phyloP scores from a whole-genome alignment of 2,113 vertebrate genomes.

The Nesoenas mayeri region DNA sequence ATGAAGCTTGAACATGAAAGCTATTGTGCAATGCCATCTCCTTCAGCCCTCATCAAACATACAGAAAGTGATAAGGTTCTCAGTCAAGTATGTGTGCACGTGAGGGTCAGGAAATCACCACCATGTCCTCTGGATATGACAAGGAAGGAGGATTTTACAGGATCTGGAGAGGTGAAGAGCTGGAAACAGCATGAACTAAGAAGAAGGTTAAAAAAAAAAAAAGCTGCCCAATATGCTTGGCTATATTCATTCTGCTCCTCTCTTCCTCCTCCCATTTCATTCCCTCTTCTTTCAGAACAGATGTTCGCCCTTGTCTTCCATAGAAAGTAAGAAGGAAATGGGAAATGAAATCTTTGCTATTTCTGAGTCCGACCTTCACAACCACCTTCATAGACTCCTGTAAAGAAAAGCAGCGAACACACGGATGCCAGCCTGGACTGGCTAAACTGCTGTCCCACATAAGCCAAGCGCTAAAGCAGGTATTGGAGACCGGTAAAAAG shows the following conservation, averaged over 20 bases:
- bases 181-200: not conserved
- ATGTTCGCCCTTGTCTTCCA: not conserved
- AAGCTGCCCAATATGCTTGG: not conserved
- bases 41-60: not conserved
- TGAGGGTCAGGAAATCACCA: not conserved
- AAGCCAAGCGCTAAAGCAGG: not conserved
- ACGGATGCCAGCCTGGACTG: not conserved
- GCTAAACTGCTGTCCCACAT: not conserved
- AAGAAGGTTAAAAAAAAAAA: not conserved
- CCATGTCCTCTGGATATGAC: not conserved
- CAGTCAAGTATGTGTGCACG: not conserved
- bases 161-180: not conserved
- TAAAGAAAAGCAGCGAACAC: not conserved
- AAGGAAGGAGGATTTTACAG: not conserved
- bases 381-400: not conserved
- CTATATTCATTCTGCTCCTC: not conserved
- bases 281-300: not conserved
- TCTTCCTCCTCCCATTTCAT: not conserved
- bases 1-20: conserved; percentile 52
- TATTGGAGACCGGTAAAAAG: not conserved
- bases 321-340: not conserved
- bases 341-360: not conserved
- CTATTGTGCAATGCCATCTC: not conserved
- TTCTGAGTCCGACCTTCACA: not conserved
- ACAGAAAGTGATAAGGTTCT: not conserved